Evolutionary conservation across 2,888 invertebrate species (phyloP).

Genomic region (Blastobasis lacticolella): DNA sequence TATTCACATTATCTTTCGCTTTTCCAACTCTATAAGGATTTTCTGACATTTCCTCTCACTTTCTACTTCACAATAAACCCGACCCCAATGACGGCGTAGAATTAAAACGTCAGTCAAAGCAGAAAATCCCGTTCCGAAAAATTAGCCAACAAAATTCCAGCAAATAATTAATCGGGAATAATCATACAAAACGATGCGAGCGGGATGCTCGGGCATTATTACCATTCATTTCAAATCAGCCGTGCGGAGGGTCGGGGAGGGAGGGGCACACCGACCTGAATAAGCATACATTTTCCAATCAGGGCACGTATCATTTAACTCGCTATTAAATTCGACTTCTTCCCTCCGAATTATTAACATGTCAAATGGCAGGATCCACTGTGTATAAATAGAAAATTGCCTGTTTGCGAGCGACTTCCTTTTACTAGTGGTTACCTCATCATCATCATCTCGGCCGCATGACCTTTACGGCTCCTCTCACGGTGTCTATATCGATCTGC

Average conservation of each 20-base stretch:
- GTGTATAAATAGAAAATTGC: conserved; percentile 31
- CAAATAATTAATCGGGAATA: conserved; percentile 75
- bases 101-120: conserved; percentile 72
- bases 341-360: conserved; percentile 69
- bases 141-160: conserved; percentile 70
- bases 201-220: conserved; percentile 70
- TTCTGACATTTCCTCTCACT: too few relatives aligned
- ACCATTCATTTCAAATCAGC: conserved; percentile 74
- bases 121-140: conserved; percentile 71
- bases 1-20: too few relatives aligned
- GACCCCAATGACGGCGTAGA: conserved; percentile 51
- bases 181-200: conserved; percentile 73
- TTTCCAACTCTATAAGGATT: too few relatives aligned
- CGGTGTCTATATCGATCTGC: too few relatives aligned
- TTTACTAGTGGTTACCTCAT: conserved; percentile 24
- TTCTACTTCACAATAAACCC: conserved; percentile 7
- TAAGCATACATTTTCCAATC: conserved; percentile 75
- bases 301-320: conserved; percentile 74
- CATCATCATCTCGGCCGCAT: conserved; percentile 20
- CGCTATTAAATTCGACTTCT: conserved; percentile 73
- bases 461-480: too few relatives aligned
- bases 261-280: conserved; percentile 60
- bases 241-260: conserved; percentile 58
- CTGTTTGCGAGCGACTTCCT: conserved; percentile 27
- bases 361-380: conserved; percentile 48